phyloP scores from a whole-genome alignment of 2,113 vertebrate species.

The Ondatra zibethicus region DNA sequence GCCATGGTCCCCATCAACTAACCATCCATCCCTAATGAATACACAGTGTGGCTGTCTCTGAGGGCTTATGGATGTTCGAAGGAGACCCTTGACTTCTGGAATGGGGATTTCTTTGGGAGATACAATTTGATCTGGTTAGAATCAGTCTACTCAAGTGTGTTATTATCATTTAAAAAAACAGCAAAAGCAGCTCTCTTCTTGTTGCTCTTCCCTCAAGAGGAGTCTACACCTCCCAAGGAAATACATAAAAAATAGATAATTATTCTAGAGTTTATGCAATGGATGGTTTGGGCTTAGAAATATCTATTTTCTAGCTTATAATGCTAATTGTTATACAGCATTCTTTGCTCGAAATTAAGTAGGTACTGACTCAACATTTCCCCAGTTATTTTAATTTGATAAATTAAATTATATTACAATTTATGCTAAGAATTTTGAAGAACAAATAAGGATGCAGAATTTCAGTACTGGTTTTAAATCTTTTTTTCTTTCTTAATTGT shows the following conservation, averaged over 20 bases:
- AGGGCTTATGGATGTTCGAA: background rate
- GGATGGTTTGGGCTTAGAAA: conserved; percentile 12
- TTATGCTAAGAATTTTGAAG: background rate
- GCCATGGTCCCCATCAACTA: background rate
- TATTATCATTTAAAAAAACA: background rate
- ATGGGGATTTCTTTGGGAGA: background rate
- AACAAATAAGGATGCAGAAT: background rate
- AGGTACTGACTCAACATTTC: background rate
- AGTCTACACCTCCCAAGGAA: background rate
- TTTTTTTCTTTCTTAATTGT: too few species aligned
- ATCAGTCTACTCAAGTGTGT: background rate
- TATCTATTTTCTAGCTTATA: background rate
- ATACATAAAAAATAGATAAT: background rate
- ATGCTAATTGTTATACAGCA: background rate
- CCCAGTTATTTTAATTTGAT: background rate
- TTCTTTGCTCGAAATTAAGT: background rate
- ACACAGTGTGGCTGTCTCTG: background rate
- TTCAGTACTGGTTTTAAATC: background rate
- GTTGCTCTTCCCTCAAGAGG: background rate
- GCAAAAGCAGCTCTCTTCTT: background rate
- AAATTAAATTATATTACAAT: background rate
- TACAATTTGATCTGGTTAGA: background rate
- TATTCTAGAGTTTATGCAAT: conserved; percentile 5
- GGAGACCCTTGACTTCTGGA: background rate
- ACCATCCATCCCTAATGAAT: background rate